Percentiles rank a stretch among this genome's conserved stretches.
phyloP scores from a whole-genome alignment of 1,140 invertebrate species.

The Helicoverpa armigera region DNA sequence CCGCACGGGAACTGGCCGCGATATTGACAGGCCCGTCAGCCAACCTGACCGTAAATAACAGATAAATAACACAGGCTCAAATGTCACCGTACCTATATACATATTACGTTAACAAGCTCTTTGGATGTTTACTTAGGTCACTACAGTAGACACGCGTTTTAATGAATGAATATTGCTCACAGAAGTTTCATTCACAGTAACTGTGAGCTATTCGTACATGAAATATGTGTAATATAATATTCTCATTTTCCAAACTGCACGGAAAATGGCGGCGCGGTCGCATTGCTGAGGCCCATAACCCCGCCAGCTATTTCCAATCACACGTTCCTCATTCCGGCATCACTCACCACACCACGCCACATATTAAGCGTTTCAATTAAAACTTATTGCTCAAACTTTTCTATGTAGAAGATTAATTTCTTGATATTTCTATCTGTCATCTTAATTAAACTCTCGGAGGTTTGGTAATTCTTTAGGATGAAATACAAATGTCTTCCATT shows the following conservation, averaged over 20 bases:
- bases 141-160: background rate
- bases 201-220: background rate
- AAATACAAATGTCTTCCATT: slow-evolving; percentile 27
- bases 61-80: slow-evolving; percentile 23
- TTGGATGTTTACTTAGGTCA: background rate
- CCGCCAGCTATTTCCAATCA: slow-evolving; percentile 31
- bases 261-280: slow-evolving; percentile 22
- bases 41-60: slow-evolving; percentile 32
- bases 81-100: background rate
- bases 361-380: slow-evolving; percentile 27
- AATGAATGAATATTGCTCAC: background rate
- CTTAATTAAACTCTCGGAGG: slow-evolving; percentile 3
- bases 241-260: slow-evolving; percentile 5
- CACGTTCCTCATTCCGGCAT: slow-evolving; percentile 17
- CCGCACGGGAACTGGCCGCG: slow-evolving; percentile 12
- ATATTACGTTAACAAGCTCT: slow-evolving; percentile 12
- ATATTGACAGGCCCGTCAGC: slow-evolving; percentile 31
- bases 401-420: background rate
- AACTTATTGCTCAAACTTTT: background rate
- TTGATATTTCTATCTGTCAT: slow-evolving; percentile 7
- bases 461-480: slow-evolving; percentile 2
- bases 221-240: background rate
- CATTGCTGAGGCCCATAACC: background rate
- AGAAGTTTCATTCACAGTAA: background rate
- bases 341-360: background rate